These are phyloP conservation scores for Theretra japonica DNA, from an alignment of 2,888 invertebrate genomes.

Conservation along the genomic window DNA sequence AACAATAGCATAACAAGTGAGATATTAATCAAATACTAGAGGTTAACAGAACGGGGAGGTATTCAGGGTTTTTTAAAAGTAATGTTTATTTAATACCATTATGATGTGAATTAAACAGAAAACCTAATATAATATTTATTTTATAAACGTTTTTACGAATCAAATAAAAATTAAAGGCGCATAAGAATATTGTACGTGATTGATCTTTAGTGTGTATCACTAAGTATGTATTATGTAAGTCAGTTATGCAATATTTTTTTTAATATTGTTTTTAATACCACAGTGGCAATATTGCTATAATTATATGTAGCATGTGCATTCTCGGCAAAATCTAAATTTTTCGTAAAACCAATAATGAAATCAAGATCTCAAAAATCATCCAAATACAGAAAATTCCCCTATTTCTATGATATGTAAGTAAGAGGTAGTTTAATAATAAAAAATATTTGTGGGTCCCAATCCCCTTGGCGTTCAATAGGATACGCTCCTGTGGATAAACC, in stretches of 20 bases:
- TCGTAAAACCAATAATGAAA: neutral
- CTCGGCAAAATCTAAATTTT: no score
- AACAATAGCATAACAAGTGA: slow-evolving; percentile 71
- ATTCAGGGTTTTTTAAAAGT: slow-evolving; percentile 10
- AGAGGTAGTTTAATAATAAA: slow-evolving; percentile 19
- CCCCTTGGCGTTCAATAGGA: slow-evolving; percentile 18
- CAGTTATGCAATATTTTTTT: no score
- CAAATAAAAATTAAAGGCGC: no score
- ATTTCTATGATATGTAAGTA: slow-evolving; percentile 3
- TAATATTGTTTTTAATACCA: no score
- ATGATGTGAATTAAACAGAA: neutral
- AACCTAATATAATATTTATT: neutral
- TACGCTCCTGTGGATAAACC: slow-evolving; percentile 36
- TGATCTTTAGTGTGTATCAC: no score
- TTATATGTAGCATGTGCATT: no score
- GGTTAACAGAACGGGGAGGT: slow-evolving; percentile 28
- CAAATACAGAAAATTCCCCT: neutral
- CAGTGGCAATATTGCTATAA: no score
- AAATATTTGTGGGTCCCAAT: slow-evolving; percentile 8
- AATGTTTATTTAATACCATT: neutral
- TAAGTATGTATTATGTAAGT: no score
- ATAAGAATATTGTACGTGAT: no score
- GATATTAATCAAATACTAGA: slow-evolving; percentile 67
- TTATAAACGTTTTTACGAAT: neutral
- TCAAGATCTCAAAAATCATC: neutral